Evolutionary conservation across 2,113 vertebrate genomes (phyloP).

Genomic region (Sardina pilchardus): DNA sequence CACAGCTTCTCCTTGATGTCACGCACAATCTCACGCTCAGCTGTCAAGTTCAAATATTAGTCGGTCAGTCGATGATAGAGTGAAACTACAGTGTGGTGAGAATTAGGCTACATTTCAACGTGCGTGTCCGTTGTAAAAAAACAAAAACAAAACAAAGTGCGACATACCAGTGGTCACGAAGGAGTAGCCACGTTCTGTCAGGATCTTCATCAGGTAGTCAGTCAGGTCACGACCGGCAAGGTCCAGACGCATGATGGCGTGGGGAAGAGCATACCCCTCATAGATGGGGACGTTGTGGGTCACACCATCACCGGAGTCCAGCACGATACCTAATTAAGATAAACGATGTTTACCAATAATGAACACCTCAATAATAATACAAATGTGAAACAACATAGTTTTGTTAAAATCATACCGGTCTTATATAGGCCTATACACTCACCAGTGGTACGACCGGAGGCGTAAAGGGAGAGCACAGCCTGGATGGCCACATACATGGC

Average conservation of each 20-base stretch:
- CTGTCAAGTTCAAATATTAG: slow-evolving; percentile 57
- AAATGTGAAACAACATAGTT: too few species aligned
- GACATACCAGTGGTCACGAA: slow-evolving; percentile 86
- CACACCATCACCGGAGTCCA: slow-evolving; percentile 86
- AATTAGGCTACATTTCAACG: not conserved
- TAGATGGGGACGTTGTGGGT: slow-evolving; percentile 87
- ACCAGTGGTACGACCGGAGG: slow-evolving; percentile 77
- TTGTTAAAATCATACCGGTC: not conserved
- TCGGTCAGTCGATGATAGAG: not conserved
- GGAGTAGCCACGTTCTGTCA: slow-evolving; percentile 86
- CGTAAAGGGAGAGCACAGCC: slow-evolving; percentile 76
- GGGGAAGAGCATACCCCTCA: slow-evolving; percentile 47
- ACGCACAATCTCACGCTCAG: slow-evolving; percentile 94
- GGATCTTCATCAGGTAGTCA: slow-evolving; percentile 92
- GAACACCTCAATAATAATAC: not conserved
- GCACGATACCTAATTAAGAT: slow-evolving; percentile 77
- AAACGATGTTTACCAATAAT: not conserved
- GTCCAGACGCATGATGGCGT: slow-evolving; percentile 48
- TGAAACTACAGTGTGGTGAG: not conserved
- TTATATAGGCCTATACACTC: slow-evolving; percentile 35
- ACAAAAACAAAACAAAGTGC: too few species aligned
- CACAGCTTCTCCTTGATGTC: slow-evolving; percentile 99
- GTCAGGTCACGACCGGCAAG: slow-evolving; percentile 80
- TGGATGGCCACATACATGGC: slow-evolving; percentile 79
- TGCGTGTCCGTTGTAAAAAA: too few species aligned